Evolutionary conservation across 2,888 invertebrate genomes (phyloP), one percentile per base, ranked within the genome.

Genomic region (Mesopsocus fuscifrons): DNA sequence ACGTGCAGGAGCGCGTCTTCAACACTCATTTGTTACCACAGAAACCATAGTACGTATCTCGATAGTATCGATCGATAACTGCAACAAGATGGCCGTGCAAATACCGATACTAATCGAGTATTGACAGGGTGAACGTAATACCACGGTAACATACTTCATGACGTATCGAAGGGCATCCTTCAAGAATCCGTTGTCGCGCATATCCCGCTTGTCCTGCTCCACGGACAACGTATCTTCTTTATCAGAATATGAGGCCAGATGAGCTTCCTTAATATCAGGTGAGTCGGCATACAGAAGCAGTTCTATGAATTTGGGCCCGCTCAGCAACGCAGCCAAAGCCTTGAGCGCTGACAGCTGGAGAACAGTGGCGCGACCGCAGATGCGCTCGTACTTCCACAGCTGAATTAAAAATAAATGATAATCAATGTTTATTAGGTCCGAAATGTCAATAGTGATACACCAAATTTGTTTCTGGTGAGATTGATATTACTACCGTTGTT

Each of bases 271-370:
- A 9, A 52, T 50, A 34, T 50, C 45, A 4, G 44, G 45, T n/a
- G 51, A 50, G 9, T 48, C 46, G 20, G 48, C 41, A 5, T 69
- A 63, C 6, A 72, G 55, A 44, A 72, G 59, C 50, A 70, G 56
- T 52, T 72, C 72, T 0, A 67, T 61, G 51, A 68, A 71, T 42
- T 64, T 62, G 26, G 63, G 64, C 41, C 67, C 65, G 31, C 65
- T 64, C 18, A 73, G 53, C 22, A 73, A 59, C 3, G 62, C 56
- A 43, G 63, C 61, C 13, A 74, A 54, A 3, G 67, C 59, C 53
- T 72, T 72, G 46, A 73, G 55, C 2, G 72, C 69, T 2, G 68
- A 61, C 48, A 71, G 62, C 52, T 72, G 71, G 23, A 73, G 51
- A 47, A 63, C 63, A 0, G 67, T 61, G 46, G 69, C 53, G 47